These are phyloP conservation scores for Lottia scabra DNA, from an alignment of 2,888 invertebrate species.

Conservation along the genomic window DNA sequence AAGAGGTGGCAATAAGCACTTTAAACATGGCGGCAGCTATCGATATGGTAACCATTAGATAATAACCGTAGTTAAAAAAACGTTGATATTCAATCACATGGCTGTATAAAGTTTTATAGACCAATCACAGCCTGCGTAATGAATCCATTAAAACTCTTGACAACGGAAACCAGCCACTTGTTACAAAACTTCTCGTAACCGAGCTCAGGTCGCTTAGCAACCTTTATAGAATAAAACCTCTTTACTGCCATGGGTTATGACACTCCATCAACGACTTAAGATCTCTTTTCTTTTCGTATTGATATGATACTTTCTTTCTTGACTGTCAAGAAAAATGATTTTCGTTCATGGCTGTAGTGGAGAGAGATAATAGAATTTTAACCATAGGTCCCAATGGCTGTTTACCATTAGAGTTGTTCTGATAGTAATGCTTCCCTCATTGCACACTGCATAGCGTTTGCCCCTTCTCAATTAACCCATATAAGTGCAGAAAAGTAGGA, in stretches of 20 bases:
- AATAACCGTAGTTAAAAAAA: background rate
- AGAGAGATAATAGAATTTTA: too few relatives aligned
- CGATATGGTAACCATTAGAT: too few relatives aligned
- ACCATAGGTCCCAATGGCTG: too few relatives aligned
- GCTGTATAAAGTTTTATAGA: background rate
- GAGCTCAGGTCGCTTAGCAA: background rate
- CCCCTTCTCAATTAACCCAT: too few relatives aligned
- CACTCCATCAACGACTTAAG: background rate
- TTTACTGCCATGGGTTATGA: background rate
- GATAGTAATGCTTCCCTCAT: too few relatives aligned
- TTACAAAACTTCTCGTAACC: background rate
- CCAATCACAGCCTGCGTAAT: background rate
- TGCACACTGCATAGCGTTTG: too few relatives aligned
- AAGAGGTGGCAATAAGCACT: slow-evolving; percentile 1
- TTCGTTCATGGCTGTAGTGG: too few relatives aligned
- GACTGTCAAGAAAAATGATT: too few relatives aligned
- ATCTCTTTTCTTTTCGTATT: too few relatives aligned
- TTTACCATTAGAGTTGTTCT: too few relatives aligned
- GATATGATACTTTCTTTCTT: too few relatives aligned
- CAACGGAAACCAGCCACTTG: background rate
- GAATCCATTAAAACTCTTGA: slow-evolving; percentile 1
- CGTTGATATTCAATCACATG: background rate
- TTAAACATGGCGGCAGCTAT: background rate
- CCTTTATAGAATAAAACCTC: slow-evolving; percentile 1
- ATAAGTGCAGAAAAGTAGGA: too few relatives aligned